phyloP scores from a whole-genome alignment of 2,113 vertebrate genomes.

The Xenopus tropicalis region UCB_Xtro_10.0 CM004446.2:87070501-87071000 shows the following conservation, averaged over 20 bases:
- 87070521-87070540: neutral
- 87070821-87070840: slow-evolving; percentile 8
- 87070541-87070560: neutral
- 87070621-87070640: neutral
- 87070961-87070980: neutral
- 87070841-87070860: slow-evolving; percentile 9
- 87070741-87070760: neutral
- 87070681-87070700: neutral
- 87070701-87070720: neutral
- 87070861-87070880: slow-evolving; percentile 16
- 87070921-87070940: neutral
- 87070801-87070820: slow-evolving; percentile 10
- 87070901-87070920: slow-evolving; percentile 8
- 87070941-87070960: neutral
- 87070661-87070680: neutral
- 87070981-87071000: neutral
- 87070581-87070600: neutral
- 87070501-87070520: neutral
- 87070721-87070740: slow-evolving; percentile 1
- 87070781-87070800: slow-evolving; percentile 30
- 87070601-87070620: neutral
- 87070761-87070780: slow-evolving; percentile 20
- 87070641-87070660: too few relatives aligned
- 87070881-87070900: slow-evolving; percentile 31
- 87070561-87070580: neutral